Evolutionary conservation across 2,797 vertebrate genomes (phyloP), one percentile per base, ranked within the genome.

Genomic region (Pipistrellus nathusii): DNA sequence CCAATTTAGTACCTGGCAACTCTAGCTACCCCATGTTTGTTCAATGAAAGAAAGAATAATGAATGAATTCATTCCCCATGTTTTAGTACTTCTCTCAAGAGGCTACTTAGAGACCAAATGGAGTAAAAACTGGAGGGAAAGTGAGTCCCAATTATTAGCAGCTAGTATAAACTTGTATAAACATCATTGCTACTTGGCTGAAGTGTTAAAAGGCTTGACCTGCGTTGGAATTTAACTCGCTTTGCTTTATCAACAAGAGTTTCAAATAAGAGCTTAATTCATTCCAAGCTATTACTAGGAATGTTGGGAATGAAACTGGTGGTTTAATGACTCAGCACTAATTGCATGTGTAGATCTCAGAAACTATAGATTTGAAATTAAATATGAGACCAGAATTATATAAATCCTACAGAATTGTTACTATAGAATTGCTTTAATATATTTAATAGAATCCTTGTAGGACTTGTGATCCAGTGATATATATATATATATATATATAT

Each of bases 191-290:
- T 68, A 1, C 90, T 94, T 93, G 85, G 66, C 62, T 90, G 84
- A 90, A 82, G 59, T 95, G 71, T 88, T 93, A 77, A 83, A 91
- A 95, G 85, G 32, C 77, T 96, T 97, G 84, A 92, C 88, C 91
- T 64, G 55, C 85, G 73, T 75, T 91, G 76, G 68, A 94, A 85
- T 93, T 93, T 66, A 72, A 90, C 73, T 88, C 44, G 27, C 57
- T 96, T 77, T 90, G 48, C 46, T 85, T 93, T 94, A 91, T 92
- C 86, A 62, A 86, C 30, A 73, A 78, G 51, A 90, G 92, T 96
- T 84, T 23, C 90, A 96, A 94, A 77, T 76, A 51, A 91, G 1
- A 10, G 27, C 55, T 91, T 80, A 91, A 77, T 96, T 95, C 32
- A 81, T 64, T 72, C 88, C 23, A 83, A 94, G 46, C 46, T 68